Conservation (phyloP, 2,113 vertebrate species). For the Sebastes schlegelii region DNA sequence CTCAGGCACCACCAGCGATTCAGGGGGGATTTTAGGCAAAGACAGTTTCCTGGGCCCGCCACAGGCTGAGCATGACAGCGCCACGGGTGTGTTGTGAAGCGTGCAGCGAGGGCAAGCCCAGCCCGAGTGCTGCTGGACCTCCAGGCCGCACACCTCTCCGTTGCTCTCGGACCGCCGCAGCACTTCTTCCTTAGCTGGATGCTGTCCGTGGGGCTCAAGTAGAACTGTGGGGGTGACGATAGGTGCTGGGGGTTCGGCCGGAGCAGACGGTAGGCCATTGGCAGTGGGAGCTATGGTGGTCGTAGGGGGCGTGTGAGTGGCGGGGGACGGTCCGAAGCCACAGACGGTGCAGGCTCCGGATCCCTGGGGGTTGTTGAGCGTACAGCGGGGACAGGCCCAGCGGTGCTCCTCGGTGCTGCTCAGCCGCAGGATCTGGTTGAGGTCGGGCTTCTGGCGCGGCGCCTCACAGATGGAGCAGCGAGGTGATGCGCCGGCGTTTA, state of each 20-base stretch:
- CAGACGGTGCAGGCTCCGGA: conserved; percentile 92
- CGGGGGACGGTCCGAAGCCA: conserved; percentile 77
- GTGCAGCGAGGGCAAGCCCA: conserved; percentile 98
- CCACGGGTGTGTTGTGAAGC: conserved; percentile 91
- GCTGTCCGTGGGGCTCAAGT: conserved; percentile 86
- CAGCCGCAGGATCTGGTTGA: conserved; percentile 96
- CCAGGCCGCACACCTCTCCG: conserved; percentile 65
- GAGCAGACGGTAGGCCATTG: conserved; percentile 87
- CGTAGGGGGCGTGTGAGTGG: conserved; percentile 76
- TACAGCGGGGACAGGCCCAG: conserved; percentile 95
- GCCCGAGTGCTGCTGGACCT: conserved; percentile 68
- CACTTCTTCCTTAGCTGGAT: conserved; percentile 77
- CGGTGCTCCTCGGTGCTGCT: conserved; percentile 94
- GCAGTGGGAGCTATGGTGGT: conserved; percentile 76
- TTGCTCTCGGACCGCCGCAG: conserved; percentile 77
- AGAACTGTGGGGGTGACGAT: conserved; percentile 56
- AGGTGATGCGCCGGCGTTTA: conserved; percentile 90
- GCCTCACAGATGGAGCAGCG: conserved; percentile 99
- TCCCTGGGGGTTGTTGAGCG: conserved; percentile 93
- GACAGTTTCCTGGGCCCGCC: conserved; percentile 96
- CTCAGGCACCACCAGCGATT: conserved; percentile 96
- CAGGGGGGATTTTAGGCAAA: conserved; percentile 96
- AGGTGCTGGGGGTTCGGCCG: conserved; percentile 48
- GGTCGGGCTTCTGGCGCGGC: conserved; percentile 94
- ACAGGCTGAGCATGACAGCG: conserved; percentile 95